phyloP scores from a whole-genome alignment of 1,140 invertebrate genomes.

The Aphelinus certus region DNA sequence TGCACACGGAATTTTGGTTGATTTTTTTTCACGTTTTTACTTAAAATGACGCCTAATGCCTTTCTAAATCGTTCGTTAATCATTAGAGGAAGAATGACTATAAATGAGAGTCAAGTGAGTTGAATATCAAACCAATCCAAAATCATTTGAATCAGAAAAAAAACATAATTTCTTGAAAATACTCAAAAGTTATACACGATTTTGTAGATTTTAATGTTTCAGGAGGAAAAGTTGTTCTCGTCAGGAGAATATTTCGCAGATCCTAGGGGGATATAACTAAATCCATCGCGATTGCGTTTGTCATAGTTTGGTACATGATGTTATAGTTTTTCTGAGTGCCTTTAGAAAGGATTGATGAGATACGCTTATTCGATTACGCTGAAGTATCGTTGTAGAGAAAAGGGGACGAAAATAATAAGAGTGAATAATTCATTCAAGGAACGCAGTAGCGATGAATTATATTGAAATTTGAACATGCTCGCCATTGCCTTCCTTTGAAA shows the following conservation, averaged over 20 bases:
- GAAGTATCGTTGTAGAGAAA: constrained; percentile 38
- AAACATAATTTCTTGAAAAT: not conserved
- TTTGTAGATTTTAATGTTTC: constrained; percentile 27
- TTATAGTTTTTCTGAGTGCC: not conserved
- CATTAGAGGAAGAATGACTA: too few relatives aligned
- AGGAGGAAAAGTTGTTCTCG: constrained; percentile 58
- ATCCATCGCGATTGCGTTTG: not conserved
- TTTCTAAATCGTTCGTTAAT: too few relatives aligned
- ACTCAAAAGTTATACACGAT: not conserved
- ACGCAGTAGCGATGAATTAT: constrained; percentile 6
- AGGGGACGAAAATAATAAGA: constrained; percentile 26
- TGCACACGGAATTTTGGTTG: not conserved
- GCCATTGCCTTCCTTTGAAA: constrained; percentile 16
- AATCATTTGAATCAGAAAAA: too few relatives aligned
- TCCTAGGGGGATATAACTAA: constrained; percentile 2
- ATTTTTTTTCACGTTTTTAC: not conserved
- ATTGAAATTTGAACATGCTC: not conserved
- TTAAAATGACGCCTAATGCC: too few relatives aligned
- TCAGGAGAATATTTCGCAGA: constrained; percentile 13
- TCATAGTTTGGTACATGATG: not conserved
- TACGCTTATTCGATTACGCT: constrained; percentile 37
- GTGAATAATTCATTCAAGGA: not conserved
- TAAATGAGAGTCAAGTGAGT: too few relatives aligned
- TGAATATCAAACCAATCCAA: too few relatives aligned
- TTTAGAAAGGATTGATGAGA: constrained; percentile 17